Evolutionary conservation across 1,140 invertebrate genomes (phyloP).

Genomic region (Forficula auricularia): DNA sequence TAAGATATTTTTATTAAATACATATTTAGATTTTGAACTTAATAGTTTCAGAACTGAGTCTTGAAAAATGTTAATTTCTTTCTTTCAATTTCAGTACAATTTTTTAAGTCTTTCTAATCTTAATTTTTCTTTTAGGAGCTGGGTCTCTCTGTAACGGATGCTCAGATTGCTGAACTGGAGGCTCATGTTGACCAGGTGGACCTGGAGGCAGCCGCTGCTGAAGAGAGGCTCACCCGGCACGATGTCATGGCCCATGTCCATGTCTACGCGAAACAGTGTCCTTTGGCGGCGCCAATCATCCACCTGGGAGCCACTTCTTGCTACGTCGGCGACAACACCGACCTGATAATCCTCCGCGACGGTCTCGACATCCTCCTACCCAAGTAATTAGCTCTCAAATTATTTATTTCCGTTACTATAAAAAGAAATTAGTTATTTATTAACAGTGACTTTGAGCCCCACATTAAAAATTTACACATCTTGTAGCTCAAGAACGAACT

Average conservation of each 20-base stretch:
- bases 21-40: no score
- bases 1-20: no score
- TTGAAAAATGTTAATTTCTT: no score
- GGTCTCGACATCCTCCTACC: conserved; percentile 76
- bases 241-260: conserved; percentile 99
- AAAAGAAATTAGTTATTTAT: no score
- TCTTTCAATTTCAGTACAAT: background rate
- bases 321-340: conserved; percentile 94
- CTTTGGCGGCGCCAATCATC: conserved; percentile 82
- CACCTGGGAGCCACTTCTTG: conserved; percentile 96
- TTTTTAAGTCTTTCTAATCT: no score
- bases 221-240: conserved; percentile 79
- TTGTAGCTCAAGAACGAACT: no score
- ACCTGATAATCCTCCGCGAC: conserved; percentile 73
- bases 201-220: conserved; percentile 60
- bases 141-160: conserved; percentile 70
- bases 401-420: no score
- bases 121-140: conserved; percentile 42
- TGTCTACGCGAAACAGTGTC: conserved; percentile 72
- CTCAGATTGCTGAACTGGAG: conserved; percentile 80
- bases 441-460: no score
- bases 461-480: no score
- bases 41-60: no score
- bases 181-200: conserved; percentile 69
- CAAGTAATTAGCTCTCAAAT: no score